phyloP scores from a whole-genome alignment of 2,113 vertebrate species.

The Rhadina sibilatrix region DNA sequence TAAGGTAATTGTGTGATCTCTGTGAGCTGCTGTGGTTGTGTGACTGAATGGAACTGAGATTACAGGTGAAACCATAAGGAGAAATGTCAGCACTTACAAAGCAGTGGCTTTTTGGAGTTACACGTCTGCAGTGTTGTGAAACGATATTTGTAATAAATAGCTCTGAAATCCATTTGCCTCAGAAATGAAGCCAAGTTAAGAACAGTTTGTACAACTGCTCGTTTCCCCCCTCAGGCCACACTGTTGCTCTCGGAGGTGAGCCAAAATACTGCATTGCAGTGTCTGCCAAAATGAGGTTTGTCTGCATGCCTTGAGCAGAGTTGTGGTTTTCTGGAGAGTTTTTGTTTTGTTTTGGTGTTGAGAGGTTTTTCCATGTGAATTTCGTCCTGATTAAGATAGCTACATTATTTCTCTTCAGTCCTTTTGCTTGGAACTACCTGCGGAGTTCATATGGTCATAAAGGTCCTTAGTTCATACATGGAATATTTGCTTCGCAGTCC shows the following conservation, averaged over 20 bases:
- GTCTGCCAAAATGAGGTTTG: conserved; percentile 18
- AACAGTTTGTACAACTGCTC: neutral
- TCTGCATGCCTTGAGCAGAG: neutral
- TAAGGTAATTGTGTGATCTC: neutral
- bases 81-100: neutral
- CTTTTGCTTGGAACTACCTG: neutral
- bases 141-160: neutral
- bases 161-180: neutral
- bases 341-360: neutral
- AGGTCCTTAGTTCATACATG: neutral
- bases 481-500: neutral
- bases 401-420: neutral
- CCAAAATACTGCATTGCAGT: neutral
- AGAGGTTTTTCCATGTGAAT: neutral
- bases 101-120: neutral
- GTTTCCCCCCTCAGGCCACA: conserved; percentile 1
- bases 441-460: neutral
- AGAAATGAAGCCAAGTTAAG: neutral
- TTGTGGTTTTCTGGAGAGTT: neutral
- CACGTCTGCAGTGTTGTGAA: neutral
- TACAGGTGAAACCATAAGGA: neutral
- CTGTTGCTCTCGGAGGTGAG: neutral
- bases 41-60: neutral
- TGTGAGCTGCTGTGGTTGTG: neutral
- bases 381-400: neutral